Conservation (phyloP, 2,113 vertebrate genomes). For the Prietella phreatophila region DNA sequence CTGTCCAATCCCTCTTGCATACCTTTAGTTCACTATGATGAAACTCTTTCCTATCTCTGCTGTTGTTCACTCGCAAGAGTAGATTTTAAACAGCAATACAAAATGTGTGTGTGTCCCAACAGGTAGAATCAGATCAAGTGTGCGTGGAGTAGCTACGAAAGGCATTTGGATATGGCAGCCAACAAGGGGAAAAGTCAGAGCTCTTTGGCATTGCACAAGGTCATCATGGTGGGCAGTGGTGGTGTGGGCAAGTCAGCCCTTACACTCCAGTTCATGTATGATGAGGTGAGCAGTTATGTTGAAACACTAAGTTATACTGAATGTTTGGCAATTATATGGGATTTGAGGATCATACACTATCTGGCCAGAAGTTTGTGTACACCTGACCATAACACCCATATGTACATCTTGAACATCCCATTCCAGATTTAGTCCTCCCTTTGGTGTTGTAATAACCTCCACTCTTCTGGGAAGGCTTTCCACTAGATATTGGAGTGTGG, state of each 20-base stretch:
- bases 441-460: background rate
- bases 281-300: slow-evolving; percentile 46
- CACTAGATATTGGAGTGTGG: background rate
- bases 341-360: background rate
- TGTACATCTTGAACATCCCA: background rate
- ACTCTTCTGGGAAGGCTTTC: background rate
- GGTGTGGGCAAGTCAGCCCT: slow-evolving; percentile 58
- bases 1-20: background rate
- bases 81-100: background rate
- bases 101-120: background rate
- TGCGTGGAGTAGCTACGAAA: slow-evolving; percentile 23
- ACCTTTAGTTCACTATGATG: background rate
- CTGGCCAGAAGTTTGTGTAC: background rate
- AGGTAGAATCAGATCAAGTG: slow-evolving; percentile 41
- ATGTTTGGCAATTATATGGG: background rate
- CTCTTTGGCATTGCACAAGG: slow-evolving; percentile 54
- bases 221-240: slow-evolving; percentile 58
- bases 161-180: slow-evolving; percentile 42
- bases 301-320: background rate
- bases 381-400: background rate
- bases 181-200: slow-evolving; percentile 54
- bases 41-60: background rate
- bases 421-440: background rate
- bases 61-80: background rate
- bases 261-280: slow-evolving; percentile 58